Conservation (phyloP, 2,113 vertebrate genomes). For the Amazona guildingii region DNA sequence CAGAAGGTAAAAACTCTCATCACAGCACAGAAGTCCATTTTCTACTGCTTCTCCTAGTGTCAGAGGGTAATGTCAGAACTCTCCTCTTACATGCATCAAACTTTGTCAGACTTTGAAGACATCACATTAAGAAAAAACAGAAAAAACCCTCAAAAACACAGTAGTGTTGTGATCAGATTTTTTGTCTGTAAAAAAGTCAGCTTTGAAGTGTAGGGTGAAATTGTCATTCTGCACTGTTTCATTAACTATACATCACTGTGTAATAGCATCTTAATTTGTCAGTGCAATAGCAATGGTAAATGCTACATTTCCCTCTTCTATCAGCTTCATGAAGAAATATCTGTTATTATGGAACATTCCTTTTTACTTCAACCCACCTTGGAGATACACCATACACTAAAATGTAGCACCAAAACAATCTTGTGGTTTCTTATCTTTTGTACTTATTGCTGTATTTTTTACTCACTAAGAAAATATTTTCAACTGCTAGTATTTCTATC, state of each 20-base stretch:
- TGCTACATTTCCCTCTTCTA: neutral
- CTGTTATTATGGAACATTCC: neutral
- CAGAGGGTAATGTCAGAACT: neutral
- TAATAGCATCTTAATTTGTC: neutral
- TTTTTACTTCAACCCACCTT: neutral
- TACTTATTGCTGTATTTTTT: neutral
- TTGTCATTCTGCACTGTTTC: neutral
- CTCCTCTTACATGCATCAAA: neutral
- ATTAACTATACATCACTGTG: neutral
- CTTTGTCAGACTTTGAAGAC: neutral
- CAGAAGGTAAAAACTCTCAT: neutral
- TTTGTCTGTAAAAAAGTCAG: neutral
- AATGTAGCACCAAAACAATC: neutral
- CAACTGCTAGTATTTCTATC: neutral
- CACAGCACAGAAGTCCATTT: neutral
- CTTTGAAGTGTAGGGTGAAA: neutral
- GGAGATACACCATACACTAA: neutral
- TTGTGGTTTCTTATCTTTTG: neutral
- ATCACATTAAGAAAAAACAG: neutral
- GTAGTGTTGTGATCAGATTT: neutral
- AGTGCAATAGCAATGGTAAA: neutral
- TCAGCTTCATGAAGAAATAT: neutral
- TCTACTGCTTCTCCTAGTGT: neutral
- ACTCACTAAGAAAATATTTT: neutral
- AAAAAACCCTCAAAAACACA: fast-evolving